These are phyloP conservation scores for Yponomeuta sedellus DNA, from an alignment of 2,888 invertebrate species.

Conservation along the genomic window DNA sequence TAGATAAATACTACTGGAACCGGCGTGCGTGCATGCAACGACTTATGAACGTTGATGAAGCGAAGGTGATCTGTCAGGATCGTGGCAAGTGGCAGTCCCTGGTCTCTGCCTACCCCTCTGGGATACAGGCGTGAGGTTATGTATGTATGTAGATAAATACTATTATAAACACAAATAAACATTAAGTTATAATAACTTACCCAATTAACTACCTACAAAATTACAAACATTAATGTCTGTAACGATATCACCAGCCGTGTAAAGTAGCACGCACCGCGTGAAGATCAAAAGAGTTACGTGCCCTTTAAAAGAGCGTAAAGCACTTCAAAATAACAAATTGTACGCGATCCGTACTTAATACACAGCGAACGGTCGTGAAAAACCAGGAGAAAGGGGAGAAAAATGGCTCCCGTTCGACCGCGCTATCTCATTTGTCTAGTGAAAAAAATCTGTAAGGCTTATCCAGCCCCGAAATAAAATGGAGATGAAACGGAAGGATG, in stretches of 20 bases:
- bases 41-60: too few relatives aligned
- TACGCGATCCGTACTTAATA: neutral
- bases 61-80: too few relatives aligned
- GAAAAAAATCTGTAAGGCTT: constrained; percentile 47
- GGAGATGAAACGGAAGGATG: constrained; percentile 61
- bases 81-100: too few relatives aligned
- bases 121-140: too few relatives aligned
- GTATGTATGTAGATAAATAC: too few relatives aligned
- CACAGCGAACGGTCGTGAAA: neutral
- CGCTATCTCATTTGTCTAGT: constrained; percentile 45
- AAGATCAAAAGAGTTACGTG: neutral
- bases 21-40: too few relatives aligned
- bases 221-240: neutral
- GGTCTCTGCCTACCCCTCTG: too few relatives aligned
- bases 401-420: constrained; percentile 34
- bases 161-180: too few relatives aligned
- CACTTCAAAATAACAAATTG: neutral
- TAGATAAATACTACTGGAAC: too few relatives aligned
- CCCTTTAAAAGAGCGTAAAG: neutral
- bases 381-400: neutral
- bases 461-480: constrained; percentile 60
- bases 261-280: neutral
- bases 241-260: neutral
- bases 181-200: too few relatives aligned
- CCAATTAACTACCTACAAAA: too few relatives aligned